Conservation (phyloP, 2,888 invertebrate species). For the Drosophila hamatofila region DNA sequence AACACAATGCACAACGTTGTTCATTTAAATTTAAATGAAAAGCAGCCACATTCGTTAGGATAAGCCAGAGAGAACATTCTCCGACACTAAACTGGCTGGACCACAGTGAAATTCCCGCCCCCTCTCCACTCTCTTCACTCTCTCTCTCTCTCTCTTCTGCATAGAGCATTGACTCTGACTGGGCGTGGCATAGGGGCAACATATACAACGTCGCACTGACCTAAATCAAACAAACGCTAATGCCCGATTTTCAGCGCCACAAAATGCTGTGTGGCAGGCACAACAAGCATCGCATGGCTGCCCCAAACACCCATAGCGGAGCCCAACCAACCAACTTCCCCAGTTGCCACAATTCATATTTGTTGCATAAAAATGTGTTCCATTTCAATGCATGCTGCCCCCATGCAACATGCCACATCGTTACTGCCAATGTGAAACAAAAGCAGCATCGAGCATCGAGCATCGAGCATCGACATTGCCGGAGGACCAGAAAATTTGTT, state of each 20-base stretch:
- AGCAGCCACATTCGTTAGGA: conserved; percentile 62
- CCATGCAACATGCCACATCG: conserved; percentile 31
- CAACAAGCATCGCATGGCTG: conserved; percentile 8
- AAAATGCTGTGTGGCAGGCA: conserved; percentile 57
- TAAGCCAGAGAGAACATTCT: conserved; percentile 22
- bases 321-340: not conserved
- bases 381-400: conserved; percentile 59
- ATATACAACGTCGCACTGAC: conserved; percentile 56
- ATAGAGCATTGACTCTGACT: conserved; percentile 21
- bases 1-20: conserved; percentile 63
- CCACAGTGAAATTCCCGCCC: not conserved
- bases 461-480: conserved; percentile 46
- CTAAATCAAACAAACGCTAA: conserved; percentile 77
- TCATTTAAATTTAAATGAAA: conserved; percentile 76
- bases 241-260: conserved; percentile 76
- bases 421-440: conserved; percentile 44
- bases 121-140: not conserved
- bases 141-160: not conserved
- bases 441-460: conserved; percentile 40
- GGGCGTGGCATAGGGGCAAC: conserved; percentile 39
- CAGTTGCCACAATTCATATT: conserved; percentile 54
- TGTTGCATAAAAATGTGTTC: conserved; percentile 67
- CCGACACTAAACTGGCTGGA: conserved; percentile 4
- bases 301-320: not conserved
- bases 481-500: conserved; percentile 38